These are phyloP conservation scores for Prosapia bicincta DNA, from an alignment of 2,888 invertebrate genomes.

Conservation along the genomic window DNA sequence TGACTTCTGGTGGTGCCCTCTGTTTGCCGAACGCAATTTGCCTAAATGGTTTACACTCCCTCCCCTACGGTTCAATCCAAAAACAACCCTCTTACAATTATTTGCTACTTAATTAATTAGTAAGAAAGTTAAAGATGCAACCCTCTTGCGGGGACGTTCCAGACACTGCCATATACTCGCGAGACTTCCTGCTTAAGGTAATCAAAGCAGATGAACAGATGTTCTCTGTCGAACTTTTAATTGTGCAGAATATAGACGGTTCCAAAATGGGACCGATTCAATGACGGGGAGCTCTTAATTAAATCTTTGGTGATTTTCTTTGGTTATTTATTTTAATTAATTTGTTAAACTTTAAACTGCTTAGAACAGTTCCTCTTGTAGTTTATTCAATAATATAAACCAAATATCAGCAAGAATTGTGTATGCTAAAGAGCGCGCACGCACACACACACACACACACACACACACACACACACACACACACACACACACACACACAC, in stretches of 20 bases:
- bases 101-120: conserved; percentile 2
- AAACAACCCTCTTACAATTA: conserved; percentile 1
- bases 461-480: too few relatives aligned
- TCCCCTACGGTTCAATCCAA: not conserved
- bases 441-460: too few relatives aligned
- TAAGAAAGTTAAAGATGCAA: not conserved
- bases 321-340: too few relatives aligned
- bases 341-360: too few relatives aligned
- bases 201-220: not conserved
- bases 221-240: not conserved
- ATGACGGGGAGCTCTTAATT: not conserved
- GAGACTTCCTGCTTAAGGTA: not conserved
- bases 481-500: too few relatives aligned
- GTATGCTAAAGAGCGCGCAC: too few relatives aligned
- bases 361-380: too few relatives aligned
- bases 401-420: too few relatives aligned
- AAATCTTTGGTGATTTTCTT: not conserved
- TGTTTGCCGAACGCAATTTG: not conserved
- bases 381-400: too few relatives aligned
- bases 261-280: not conserved
- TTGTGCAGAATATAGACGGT: not conserved
- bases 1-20: not conserved
- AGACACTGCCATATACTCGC: not conserved
- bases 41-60: not conserved
- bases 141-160: not conserved